phyloP scores from a whole-genome alignment of 2,113 vertebrate genomes.

The Eurypyga helias region DNA sequence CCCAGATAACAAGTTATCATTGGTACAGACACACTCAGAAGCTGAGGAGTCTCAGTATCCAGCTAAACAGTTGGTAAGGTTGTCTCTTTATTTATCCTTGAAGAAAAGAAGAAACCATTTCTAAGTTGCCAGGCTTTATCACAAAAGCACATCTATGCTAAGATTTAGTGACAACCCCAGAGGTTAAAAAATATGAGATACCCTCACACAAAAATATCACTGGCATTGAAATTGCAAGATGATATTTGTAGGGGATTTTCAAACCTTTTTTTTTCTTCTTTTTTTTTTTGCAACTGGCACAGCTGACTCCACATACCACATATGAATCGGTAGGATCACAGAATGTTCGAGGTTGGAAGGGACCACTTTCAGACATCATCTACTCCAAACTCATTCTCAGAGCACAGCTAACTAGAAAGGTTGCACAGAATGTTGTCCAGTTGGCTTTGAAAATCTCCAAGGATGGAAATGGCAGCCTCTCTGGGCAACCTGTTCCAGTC shows the following conservation, averaged over 20 bases:
- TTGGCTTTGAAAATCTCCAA: neutral
- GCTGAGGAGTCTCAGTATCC: neutral
- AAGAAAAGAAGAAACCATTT: neutral
- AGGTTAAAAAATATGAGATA: neutral
- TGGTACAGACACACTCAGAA: neutral
- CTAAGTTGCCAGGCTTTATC: neutral
- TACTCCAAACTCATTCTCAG: neutral
- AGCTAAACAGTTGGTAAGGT: neutral
- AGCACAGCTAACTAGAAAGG: neutral
- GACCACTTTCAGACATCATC: neutral
- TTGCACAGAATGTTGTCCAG: neutral
- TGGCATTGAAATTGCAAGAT: neutral
- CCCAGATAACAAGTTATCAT: neutral
- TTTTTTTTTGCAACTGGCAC: neutral
- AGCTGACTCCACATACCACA: neutral
- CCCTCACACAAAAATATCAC: neutral
- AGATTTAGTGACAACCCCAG: neutral
- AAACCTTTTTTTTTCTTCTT: neutral
- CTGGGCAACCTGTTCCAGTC: neutral
- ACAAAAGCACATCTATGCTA: slow-evolving; percentile 2
- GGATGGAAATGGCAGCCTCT: neutral
- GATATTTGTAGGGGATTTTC: neutral
- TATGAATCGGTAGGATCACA: neutral
- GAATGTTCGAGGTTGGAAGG: neutral
- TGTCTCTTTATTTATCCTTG: neutral